Percentiles rank a stretch among this genome's conserved stretches.
Evolutionary conservation across 1,140 invertebrate species (phyloP).

Genomic region (Pentalonia nigronervosa): DNA sequence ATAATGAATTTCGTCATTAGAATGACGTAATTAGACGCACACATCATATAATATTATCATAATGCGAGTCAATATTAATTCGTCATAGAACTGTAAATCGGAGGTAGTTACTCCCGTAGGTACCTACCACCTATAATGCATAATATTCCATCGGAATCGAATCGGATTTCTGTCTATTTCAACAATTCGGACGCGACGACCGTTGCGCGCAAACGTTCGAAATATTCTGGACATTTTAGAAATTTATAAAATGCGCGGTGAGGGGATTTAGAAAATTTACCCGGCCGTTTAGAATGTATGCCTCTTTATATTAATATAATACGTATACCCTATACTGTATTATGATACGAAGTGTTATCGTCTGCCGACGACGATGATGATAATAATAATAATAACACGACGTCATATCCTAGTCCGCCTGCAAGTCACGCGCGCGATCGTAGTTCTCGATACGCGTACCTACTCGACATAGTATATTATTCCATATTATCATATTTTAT

Average conservation of each 20-base stretch:
- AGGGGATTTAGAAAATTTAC: background rate
- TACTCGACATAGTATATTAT: constrained; percentile 1
- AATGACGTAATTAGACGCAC: background rate
- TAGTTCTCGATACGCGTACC: background rate
- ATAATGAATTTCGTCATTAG: background rate
- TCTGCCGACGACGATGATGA: background rate
- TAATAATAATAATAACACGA: background rate
- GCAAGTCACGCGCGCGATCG: background rate
- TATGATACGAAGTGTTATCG: background rate
- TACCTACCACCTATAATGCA: background rate
- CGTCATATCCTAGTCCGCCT: background rate
- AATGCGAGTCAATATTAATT: background rate
- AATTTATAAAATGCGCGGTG: background rate
- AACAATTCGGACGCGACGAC: too few relatives aligned
- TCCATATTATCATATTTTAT: background rate
- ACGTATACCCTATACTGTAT: background rate
- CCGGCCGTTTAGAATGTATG: background rate
- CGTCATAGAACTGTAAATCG: background rate
- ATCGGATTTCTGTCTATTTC: too few relatives aligned
- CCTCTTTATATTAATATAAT: background rate
- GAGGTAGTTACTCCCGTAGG: background rate
- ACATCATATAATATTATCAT: background rate
- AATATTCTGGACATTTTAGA: background rate
- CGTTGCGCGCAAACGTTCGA: background rate
- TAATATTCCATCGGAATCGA: background rate